phyloP scores from a whole-genome alignment of 2,888 invertebrate species.

The Merodon equestris region DNA sequence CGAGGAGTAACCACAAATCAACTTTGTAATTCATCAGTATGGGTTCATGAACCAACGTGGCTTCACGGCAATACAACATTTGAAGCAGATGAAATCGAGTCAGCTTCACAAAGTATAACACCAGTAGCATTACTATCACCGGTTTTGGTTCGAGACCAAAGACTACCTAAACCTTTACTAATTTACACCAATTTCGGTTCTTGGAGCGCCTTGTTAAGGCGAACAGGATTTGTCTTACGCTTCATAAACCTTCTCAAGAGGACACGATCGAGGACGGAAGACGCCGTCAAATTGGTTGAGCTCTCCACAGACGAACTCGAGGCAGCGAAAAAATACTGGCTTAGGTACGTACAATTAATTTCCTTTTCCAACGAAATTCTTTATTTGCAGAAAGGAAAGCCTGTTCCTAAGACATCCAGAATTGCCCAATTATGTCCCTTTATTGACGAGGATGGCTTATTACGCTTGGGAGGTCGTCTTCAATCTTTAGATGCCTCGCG shows the following conservation, averaged over 20 bases:
- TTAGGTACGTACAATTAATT: not conserved
- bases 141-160: no score
- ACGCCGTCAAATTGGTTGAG: no score
- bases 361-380: not conserved
- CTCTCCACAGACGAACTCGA: not conserved
- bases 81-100: no score
- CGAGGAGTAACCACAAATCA: not conserved
- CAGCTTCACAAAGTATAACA: no score
- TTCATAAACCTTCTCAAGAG: not conserved
- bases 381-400: no score
- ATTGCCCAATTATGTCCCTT: no score
- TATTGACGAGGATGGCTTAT: no score
- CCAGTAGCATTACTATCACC: no score
- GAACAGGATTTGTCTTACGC: not conserved
- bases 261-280: not conserved
- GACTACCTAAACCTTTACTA: not conserved
- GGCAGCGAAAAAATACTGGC: not conserved
- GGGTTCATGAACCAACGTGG: not conserved
- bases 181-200: not conserved
- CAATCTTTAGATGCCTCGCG: no score
- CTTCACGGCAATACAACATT: not conserved
- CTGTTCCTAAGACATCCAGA: no score
- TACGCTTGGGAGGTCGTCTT: no score
- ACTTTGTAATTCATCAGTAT: not conserved
- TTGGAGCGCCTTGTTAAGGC: not conserved